Evolutionary conservation across 2,113 vertebrate genomes (phyloP).

Genomic region (Coreoperca whiteheadi): DNA sequence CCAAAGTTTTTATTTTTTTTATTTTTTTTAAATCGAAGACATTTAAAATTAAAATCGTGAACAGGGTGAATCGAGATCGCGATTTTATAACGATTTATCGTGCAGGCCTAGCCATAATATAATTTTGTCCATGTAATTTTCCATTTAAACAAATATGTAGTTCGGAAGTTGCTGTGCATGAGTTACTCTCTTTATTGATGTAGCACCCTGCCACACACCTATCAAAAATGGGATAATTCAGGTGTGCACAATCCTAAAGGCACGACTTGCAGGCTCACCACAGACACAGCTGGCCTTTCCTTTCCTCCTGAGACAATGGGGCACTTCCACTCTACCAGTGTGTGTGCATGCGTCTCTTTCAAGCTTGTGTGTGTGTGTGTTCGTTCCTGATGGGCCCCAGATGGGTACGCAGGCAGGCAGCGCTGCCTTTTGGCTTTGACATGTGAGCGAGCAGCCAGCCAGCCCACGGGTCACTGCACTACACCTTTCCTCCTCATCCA

Average conservation of each 20-base stretch:
- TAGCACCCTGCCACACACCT: neutral
- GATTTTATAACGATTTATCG: too few species aligned
- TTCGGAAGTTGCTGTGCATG: neutral
- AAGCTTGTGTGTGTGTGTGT: constrained; percentile 24
- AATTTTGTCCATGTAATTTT: too few species aligned
- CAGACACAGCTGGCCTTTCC: constrained; percentile 32
- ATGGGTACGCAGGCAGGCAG: constrained; percentile 71
- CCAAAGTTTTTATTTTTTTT: too few species aligned
- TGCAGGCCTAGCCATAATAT: too few species aligned
- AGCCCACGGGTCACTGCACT: constrained; percentile 64
- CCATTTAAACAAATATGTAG: neutral
- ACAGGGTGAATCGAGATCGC: too few species aligned
- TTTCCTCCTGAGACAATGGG: constrained; percentile 50
- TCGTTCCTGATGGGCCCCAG: constrained; percentile 69
- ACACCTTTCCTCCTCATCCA: constrained; percentile 58
- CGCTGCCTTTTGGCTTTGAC: constrained; percentile 75
- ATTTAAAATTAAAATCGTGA: too few species aligned
- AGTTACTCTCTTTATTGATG: neutral
- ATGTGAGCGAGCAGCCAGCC: constrained; percentile 68
- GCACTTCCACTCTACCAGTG: constrained; percentile 39
- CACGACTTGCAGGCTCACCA: constrained; percentile 18
- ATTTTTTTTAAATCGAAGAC: too few species aligned
- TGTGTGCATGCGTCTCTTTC: constrained; percentile 21
- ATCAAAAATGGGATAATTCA: neutral
- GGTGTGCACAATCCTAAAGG: neutral